A percentile compares a stretch with the other conserved stretches of the same genome.
Conservation (phyloP, 2,113 vertebrate species). For the Madoqua kirkii region DNA sequence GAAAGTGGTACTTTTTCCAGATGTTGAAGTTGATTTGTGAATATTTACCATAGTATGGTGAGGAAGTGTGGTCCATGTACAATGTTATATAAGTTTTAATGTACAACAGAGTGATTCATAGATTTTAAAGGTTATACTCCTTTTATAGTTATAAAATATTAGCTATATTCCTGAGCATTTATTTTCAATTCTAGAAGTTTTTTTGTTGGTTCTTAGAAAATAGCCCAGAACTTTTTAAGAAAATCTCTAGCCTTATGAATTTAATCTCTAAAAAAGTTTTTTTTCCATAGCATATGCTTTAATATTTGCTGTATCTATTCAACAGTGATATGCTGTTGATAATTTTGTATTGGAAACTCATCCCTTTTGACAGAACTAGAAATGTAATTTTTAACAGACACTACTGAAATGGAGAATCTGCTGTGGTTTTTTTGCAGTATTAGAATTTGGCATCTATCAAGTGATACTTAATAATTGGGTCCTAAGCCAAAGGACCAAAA, state of each 20-base stretch:
- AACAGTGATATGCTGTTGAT: background rate
- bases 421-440: background rate
- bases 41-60: background rate
- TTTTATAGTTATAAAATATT: background rate
- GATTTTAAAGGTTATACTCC: background rate
- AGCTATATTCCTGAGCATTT: background rate
- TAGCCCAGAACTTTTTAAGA: background rate
- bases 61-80: background rate
- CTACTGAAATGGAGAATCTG: constrained; percentile 1
- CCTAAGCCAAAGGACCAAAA: background rate
- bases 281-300: background rate
- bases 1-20: background rate
- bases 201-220: constrained; percentile 4
- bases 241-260: background rate
- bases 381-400: constrained; percentile 20
- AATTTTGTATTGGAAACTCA: constrained; percentile 6
- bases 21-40: background rate
- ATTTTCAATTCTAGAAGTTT: background rate
- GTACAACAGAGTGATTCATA: background rate
- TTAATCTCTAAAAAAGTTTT: background rate
- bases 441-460: background rate
- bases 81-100: background rate
- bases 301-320: background rate
- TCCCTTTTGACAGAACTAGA: background rate
- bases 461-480: background rate